These are phyloP conservation scores for Atrina japonica DNA, from an alignment of 2,888 invertebrate genomes.

Conservation along the genomic window DNA sequence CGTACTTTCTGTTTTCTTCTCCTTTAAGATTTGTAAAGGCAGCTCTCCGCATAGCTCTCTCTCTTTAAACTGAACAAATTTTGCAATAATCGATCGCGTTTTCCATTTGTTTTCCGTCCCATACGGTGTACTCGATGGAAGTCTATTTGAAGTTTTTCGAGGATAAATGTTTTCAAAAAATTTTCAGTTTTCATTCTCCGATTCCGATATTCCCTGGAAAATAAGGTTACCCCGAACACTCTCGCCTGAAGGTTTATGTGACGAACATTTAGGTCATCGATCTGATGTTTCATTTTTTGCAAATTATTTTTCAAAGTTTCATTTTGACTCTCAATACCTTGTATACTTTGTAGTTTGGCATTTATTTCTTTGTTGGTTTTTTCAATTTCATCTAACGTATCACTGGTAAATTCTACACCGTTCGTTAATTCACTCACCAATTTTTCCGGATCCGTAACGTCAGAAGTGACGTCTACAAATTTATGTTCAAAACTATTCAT, in stretches of 20 bases:
- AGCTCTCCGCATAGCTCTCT: slow-evolving; percentile 5
- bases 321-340: slow-evolving; percentile 1
- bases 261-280: not conserved
- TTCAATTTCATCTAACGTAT: not conserved
- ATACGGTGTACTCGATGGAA: slow-evolving; percentile 24
- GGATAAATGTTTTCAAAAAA: not conserved
- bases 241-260: slow-evolving; percentile 14
- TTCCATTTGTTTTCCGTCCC: slow-evolving; percentile 4
- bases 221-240: not conserved
- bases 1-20: slow-evolving; percentile 18
- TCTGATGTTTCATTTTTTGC: not conserved
- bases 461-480: not conserved
- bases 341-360: not conserved
- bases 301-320: not conserved
- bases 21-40: slow-evolving; percentile 6
- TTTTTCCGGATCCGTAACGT: not conserved
- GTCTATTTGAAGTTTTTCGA: slow-evolving; percentile 5
- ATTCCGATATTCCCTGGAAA: slow-evolving; percentile 10
- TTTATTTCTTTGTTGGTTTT: not conserved
- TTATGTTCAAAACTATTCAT: slow-evolving; percentile 18
- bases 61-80: slow-evolving; percentile 15
- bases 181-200: slow-evolving; percentile 3
- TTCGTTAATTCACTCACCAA: too few relatives aligned
- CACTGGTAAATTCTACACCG: slow-evolving; percentile 1
- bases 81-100: slow-evolving; percentile 12